phyloP scores from a whole-genome alignment of 2,888 invertebrate genomes.

The Dynastes maya region DNA sequence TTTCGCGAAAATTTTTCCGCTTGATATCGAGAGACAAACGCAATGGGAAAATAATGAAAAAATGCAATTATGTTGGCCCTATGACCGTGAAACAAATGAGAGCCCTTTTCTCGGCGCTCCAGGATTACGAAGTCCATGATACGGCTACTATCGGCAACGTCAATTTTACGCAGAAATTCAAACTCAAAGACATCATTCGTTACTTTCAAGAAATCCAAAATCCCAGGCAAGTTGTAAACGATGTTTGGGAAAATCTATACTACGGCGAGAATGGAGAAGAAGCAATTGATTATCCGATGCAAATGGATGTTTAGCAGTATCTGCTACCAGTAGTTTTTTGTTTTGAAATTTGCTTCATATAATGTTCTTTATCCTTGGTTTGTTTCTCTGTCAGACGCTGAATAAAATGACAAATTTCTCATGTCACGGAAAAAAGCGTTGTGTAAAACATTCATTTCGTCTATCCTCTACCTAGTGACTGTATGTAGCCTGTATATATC shows the following conservation, averaged over 20 bases:
- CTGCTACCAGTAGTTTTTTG: conserved; percentile 5
- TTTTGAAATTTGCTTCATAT: conserved; percentile 4
- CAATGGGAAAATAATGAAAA: conserved; percentile 49
- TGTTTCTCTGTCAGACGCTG: conserved; percentile 2
- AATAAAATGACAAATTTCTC: conserved; percentile 31
- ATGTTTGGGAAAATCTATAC: conserved; percentile 53
- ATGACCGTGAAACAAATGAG: conserved; percentile 53
- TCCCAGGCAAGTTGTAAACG: conserved; percentile 44
- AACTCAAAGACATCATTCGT: conserved; percentile 49
- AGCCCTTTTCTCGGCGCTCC: conserved; percentile 51
- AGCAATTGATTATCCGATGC: conserved; percentile 17
- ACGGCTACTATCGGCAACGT: conserved; percentile 53
- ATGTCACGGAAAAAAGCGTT: not conserved
- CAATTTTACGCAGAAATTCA: conserved; percentile 49
- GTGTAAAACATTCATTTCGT: not conserved
- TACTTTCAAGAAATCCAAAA: conserved; percentile 47
- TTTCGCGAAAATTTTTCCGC: conserved; percentile 54
- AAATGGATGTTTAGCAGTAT: conserved; percentile 10
- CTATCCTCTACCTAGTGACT: not conserved
- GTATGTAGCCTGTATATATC: conserved; percentile 1
- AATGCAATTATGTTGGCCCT: conserved; percentile 54
- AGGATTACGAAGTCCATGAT: conserved; percentile 54
- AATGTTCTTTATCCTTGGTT: conserved; percentile 15
- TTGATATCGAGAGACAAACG: conserved; percentile 51
- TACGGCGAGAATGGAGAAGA: conserved; percentile 41